A percentile compares a stretch with the other conserved stretches of the same genome.
Evolutionary conservation across 2,797 vertebrate species (phyloP).

Genomic region (Pogonophryne albipinna): DNA sequence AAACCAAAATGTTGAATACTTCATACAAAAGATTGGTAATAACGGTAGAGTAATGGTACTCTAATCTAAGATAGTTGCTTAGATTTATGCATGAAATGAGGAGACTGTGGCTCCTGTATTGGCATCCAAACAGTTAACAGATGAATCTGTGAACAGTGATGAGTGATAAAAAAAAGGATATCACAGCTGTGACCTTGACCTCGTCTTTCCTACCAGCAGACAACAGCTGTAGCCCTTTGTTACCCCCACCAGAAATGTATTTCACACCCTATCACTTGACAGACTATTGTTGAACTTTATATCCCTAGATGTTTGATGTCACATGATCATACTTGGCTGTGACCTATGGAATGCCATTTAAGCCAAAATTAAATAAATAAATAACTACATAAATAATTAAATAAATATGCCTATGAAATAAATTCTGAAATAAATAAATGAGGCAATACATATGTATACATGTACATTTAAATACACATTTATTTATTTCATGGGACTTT

Average conservation of each 20-base stretch:
- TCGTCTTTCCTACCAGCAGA: conserved; percentile 61
- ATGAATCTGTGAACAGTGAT: conserved; percentile 50
- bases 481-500: no score
- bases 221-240: conserved; percentile 67
- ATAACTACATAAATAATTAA: no score
- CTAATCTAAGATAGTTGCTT: background rate
- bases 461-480: no score
- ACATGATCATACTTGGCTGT: conserved; percentile 17
- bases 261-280: conserved; percentile 65
- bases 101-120: background rate
- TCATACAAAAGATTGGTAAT: background rate
- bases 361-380: no score
- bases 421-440: no score
- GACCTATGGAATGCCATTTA: no score
- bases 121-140: background rate
- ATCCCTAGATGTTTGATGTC: conserved; percentile 33
- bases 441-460: no score
- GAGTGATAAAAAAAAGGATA: conserved; percentile 66
- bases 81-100: background rate
- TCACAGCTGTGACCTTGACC: conserved; percentile 73
- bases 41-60: no score
- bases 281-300: conserved; percentile 53
- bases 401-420: no score
- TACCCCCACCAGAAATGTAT: conserved; percentile 65
- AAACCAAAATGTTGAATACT: background rate